Evolutionary conservation across 2,113 vertebrate species (phyloP).

Genomic region (Oxyura jamaicensis): DNA sequence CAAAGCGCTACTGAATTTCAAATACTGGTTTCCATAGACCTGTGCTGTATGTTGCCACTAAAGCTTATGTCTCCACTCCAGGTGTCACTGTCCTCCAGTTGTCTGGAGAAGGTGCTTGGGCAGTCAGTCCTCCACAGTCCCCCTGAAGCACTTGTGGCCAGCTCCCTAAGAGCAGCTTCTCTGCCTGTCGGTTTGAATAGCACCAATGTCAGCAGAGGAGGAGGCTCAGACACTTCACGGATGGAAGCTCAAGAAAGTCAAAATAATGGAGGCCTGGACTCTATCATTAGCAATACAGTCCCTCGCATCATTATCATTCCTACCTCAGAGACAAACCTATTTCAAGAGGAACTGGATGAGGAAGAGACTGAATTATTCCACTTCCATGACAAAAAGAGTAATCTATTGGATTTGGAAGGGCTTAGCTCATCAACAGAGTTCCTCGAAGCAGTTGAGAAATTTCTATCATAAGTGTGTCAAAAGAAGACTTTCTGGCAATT

Average conservation of each 20-base stretch:
- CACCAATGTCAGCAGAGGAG: conserved; percentile 7
- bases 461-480: conserved; percentile 55
- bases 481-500: conserved; percentile 22
- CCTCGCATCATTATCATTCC: conserved; percentile 72
- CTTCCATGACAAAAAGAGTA: conserved; percentile 50
- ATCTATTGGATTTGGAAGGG: conserved; percentile 66
- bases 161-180: conserved; percentile 57
- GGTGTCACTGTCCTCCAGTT: conserved; percentile 33
- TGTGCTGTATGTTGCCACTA: neutral
- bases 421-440: conserved; percentile 60
- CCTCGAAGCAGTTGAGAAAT: conserved; percentile 71
- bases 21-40: neutral
- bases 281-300: conserved; percentile 4
- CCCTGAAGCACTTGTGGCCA: conserved; percentile 9
- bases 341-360: conserved; percentile 20
- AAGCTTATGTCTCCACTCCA: neutral
- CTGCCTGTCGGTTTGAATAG: conserved; percentile 58
- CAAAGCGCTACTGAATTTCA: neutral
- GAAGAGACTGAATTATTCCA: conserved; percentile 48
- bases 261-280: conserved; percentile 3
- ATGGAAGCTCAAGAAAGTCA: neutral
- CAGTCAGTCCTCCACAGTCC: neutral
- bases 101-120: conserved; percentile 29
- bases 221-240: neutral
- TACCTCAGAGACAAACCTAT: conserved; percentile 69